Conservation (phyloP, 2,888 invertebrate genomes). For the Loripinus fragilis region DNA sequence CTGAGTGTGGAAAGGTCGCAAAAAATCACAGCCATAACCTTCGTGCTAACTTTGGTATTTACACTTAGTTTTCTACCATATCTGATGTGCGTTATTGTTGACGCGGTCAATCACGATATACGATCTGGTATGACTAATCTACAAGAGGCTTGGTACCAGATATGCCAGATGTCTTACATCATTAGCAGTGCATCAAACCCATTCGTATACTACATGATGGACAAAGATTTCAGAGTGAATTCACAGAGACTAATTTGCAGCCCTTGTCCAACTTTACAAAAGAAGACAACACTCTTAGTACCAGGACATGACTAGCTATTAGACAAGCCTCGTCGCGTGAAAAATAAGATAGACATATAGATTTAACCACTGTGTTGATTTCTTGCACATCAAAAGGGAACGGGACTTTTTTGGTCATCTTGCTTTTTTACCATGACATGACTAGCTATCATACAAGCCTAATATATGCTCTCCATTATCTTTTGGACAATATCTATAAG, state of each 20-base stretch:
- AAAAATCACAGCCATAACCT: conserved; percentile 10
- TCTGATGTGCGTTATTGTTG: background rate
- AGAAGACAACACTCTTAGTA: too few relatives aligned
- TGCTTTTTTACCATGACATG: too few relatives aligned
- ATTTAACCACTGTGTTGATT: too few relatives aligned
- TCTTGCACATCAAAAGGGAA: too few relatives aligned
- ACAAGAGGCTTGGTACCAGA: conserved; percentile 9
- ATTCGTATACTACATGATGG: conserved; percentile 7
- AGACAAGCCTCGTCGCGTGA: too few relatives aligned
- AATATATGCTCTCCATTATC: too few relatives aligned
- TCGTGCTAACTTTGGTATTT: conserved; percentile 6
- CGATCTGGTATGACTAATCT: background rate
- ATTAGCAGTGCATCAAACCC: conserved; percentile 12
- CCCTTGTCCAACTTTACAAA: background rate
- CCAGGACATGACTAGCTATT: too few relatives aligned
- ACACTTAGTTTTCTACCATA: conserved; percentile 5
- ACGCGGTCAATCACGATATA: background rate
- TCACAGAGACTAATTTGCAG: background rate
- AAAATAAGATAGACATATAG: too few relatives aligned
- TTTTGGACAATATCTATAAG: too few relatives aligned
- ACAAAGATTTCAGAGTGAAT: background rate
- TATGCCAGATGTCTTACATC: background rate
- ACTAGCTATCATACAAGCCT: too few relatives aligned
- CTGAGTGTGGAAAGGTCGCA: background rate
- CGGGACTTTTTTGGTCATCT: too few relatives aligned